These are phyloP conservation scores for Orussus abietinus DNA, from an alignment of 1,140 invertebrate species.

Conservation along the genomic window DNA sequence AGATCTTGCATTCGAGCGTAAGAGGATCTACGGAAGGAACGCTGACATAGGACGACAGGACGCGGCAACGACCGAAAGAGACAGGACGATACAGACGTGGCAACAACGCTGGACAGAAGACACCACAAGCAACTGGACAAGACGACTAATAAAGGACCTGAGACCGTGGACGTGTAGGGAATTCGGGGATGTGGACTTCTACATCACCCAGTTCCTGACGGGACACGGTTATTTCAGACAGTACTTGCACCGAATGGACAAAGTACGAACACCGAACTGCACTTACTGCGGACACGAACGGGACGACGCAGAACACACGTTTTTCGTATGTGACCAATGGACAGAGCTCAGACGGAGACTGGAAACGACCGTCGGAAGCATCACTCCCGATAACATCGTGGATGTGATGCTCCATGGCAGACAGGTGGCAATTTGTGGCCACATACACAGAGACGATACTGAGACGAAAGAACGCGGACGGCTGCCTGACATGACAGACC, in stretches of 20 bases:
- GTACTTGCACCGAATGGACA: slow-evolving; percentile 2
- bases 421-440: not conserved
- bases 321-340: slow-evolving; percentile 12
- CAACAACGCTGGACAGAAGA: slow-evolving; percentile 8
- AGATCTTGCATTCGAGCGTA: not conserved
- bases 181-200: slow-evolving; percentile 17
- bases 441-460: too few species aligned
- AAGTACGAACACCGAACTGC: not conserved
- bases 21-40: slow-evolving; percentile 7
- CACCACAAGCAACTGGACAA: slow-evolving; percentile 20
- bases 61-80: slow-evolving; percentile 6
- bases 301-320: slow-evolving; percentile 10
- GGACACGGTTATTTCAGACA: slow-evolving; percentile 9
- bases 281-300: not conserved
- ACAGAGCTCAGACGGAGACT: slow-evolving; percentile 1
- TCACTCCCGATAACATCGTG: slow-evolving; percentile 5
- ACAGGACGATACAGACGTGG: slow-evolving; percentile 7
- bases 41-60: not conserved
- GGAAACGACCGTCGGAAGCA: not conserved
- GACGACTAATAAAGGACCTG: slow-evolving; percentile 7
- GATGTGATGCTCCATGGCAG: slow-evolving; percentile 4
- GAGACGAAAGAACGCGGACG: not conserved
- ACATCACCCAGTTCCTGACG: slow-evolving; percentile 20
- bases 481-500: slow-evolving; percentile 6
- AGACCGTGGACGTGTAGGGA: slow-evolving; percentile 17